These are phyloP conservation scores for Tenthredo scrophulariae DNA, from an alignment of 2,888 invertebrate genomes.

Conservation along the genomic window DNA sequence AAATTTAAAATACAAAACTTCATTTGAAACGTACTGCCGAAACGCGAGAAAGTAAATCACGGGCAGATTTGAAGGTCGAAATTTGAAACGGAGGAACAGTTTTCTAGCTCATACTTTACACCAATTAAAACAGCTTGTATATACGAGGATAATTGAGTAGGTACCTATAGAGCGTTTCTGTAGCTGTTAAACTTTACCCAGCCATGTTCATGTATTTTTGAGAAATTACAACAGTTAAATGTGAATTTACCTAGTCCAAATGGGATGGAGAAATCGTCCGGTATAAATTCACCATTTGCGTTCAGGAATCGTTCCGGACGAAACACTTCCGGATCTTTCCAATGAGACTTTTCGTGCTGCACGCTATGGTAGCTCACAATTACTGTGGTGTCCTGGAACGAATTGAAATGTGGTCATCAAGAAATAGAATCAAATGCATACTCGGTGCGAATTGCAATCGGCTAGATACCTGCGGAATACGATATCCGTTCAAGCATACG, in stretches of 20 bases:
- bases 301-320: conserved; percentile 84
- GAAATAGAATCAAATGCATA: background rate
- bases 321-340: conserved; percentile 83
- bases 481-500: conserved; percentile 77
- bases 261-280: conserved; percentile 81
- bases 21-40: background rate
- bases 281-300: conserved; percentile 80
- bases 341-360: conserved; percentile 81
- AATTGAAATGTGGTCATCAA: conserved; percentile 37
- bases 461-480: conserved; percentile 78
- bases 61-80: conserved; percentile 67
- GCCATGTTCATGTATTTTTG: background rate
- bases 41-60: conserved; percentile 75
- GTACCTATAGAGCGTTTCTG: background rate
- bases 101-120: conserved; percentile 14
- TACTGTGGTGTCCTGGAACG: conserved; percentile 81
- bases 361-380: conserved; percentile 83
- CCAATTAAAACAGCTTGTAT: conserved; percentile 47
- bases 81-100: conserved; percentile 8
- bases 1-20: conserved; percentile 57
- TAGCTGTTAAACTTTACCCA: background rate
- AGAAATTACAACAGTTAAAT: conserved; percentile 30
- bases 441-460: conserved; percentile 16
- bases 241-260: conserved; percentile 84
- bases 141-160: background rate